phyloP scores from a whole-genome alignment of 2,888 invertebrate genomes.

The Cantharis flavilabris region DNA sequence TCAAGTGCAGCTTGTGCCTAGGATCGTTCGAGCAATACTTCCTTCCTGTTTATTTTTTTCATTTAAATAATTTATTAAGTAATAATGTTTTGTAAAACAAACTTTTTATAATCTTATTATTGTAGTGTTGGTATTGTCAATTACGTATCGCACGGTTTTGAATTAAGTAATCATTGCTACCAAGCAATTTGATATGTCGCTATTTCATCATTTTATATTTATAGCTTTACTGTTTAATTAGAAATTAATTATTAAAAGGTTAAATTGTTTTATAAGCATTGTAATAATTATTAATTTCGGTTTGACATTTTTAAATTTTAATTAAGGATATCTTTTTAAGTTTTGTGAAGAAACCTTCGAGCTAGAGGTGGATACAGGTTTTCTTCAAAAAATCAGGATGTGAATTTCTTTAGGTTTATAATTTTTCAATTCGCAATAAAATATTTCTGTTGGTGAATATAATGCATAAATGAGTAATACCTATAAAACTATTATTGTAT shows the following conservation, averaged over 20 bases:
- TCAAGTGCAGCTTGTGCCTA: constrained; percentile 26
- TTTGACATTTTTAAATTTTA: not conserved
- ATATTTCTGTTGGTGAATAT: not conserved
- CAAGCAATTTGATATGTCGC: not conserved
- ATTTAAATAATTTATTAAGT: not conserved
- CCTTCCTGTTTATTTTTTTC: constrained; percentile 22
- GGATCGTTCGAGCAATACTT: constrained; percentile 31
- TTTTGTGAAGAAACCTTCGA: too few relatives aligned
- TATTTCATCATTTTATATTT: not conserved
- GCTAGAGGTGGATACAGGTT: too few relatives aligned
- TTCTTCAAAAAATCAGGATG: too few relatives aligned
- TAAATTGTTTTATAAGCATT: not conserved
- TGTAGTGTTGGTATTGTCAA: not conserved
- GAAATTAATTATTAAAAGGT: not conserved
- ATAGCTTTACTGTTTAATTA: not conserved
- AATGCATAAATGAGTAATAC: not conserved
- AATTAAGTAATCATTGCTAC: not conserved
- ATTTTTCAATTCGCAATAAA: too few relatives aligned
- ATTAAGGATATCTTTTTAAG: too few relatives aligned
- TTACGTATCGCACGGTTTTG: not conserved
- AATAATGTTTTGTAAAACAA: not conserved
- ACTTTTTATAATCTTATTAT: not conserved
- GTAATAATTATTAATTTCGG: not conserved
- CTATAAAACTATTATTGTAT: not conserved
- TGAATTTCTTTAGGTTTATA: too few relatives aligned